These are phyloP conservation scores for Plebejus melissa DNA, from an alignment of 2,888 invertebrate species.

Conservation along the genomic window DNA sequence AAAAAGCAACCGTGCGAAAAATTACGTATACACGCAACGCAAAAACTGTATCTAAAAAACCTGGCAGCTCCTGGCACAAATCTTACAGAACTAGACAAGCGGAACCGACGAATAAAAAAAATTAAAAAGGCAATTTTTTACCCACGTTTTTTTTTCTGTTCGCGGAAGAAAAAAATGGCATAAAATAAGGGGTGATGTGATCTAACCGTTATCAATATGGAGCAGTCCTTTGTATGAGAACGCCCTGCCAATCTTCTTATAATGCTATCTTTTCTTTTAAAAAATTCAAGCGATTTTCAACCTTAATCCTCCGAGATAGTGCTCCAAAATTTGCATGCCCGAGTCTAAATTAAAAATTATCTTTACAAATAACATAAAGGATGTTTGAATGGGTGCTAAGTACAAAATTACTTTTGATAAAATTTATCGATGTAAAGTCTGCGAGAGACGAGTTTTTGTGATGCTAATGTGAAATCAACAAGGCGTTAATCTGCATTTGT, in stretches of 20 bases:
- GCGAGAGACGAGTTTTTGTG: background rate
- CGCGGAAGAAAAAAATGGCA: conserved; percentile 45
- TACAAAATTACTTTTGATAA: conserved; percentile 24
- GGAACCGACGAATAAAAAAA: conserved; percentile 26
- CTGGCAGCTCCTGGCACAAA: conserved; percentile 7
- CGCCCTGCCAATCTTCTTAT: conserved; percentile 57
- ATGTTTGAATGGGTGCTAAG: conserved; percentile 16
- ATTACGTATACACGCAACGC: conserved; percentile 7
- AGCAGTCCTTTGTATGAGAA: conserved; percentile 51
- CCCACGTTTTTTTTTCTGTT: conserved; percentile 65
- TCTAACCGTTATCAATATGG: conserved; percentile 57
- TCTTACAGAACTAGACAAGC: conserved; percentile 25
- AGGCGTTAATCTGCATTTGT: conserved; percentile 21
- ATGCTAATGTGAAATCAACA: conserved; percentile 14
- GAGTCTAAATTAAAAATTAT: conserved; percentile 25
- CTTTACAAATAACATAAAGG: conserved; percentile 26
- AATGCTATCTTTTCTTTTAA: conserved; percentile 38
- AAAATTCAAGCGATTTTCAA: conserved; percentile 29
- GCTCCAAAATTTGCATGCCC: background rate
- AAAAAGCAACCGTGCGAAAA: conserved; percentile 26
- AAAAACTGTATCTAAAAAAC: background rate
- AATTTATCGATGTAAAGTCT: conserved; percentile 23
- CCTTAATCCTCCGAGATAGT: background rate
- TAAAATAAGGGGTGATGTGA: conserved; percentile 62
- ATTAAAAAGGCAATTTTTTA: conserved; percentile 40